These are phyloP conservation scores for Therioaphis trifolii DNA, from an alignment of 2,888 invertebrate species.

Conservation along the genomic window DNA sequence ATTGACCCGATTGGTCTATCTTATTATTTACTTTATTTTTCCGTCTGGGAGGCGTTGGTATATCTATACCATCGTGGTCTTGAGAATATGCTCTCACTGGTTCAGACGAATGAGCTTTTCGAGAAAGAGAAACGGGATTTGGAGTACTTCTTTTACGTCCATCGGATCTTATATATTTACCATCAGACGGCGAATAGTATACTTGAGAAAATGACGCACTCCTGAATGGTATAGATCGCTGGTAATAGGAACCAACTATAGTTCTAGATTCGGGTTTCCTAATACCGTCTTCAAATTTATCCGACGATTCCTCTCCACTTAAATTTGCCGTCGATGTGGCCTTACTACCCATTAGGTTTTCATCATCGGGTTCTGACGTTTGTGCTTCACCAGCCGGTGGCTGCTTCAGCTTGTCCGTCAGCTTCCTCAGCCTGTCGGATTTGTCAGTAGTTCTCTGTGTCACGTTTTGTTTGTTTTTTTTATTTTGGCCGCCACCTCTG, in stretches of 20 bases:
- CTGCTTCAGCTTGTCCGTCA: conserved; percentile 74
- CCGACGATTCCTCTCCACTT: conserved; percentile 65
- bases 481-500: conserved; percentile 68
- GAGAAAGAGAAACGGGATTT: conserved; percentile 35
- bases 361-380: conserved; percentile 41
- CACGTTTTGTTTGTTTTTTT: conserved; percentile 64
- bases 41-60: conserved; percentile 45
- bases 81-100: conserved; percentile 49
- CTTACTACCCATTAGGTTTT: conserved; percentile 29
- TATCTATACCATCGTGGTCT: conserved; percentile 16
- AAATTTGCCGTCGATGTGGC: conserved; percentile 69
- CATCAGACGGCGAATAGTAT: conserved; percentile 77
- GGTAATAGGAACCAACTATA: conserved; percentile 74
- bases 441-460: conserved; percentile 70
- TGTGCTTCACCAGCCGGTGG: conserved; percentile 40
- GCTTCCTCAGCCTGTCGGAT: conserved; percentile 79
- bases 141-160: conserved; percentile 49
- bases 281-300: conserved; percentile 70
- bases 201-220: conserved; percentile 91
- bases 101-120: conserved; percentile 51
- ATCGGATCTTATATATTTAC: conserved; percentile 71
- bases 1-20: conserved; percentile 8
- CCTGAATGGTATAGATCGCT: conserved; percentile 79
- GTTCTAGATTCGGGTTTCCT: conserved; percentile 74
- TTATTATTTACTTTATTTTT: conserved; percentile 50